Base-by-base conservation (phyloP, 35 echinoderm and acorn worm species). In the Ptychodera flava region DNA sequence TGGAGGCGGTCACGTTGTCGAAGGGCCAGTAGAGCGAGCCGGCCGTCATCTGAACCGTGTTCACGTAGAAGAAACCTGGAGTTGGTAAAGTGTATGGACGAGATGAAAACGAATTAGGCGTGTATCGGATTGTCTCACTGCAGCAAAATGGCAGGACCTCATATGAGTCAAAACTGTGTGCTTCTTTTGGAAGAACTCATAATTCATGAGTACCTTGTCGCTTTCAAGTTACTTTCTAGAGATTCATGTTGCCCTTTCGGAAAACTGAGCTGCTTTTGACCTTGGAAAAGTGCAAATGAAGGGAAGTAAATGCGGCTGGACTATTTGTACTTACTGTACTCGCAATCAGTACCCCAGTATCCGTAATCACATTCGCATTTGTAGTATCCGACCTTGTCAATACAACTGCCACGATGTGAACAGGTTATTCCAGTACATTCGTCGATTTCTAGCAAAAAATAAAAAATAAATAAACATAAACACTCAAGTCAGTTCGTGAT, bases 21-120 rank as follows among this genome's bases (percentile, higher is more conserved):
- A 95, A 95, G 28, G 93, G 89, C 93, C 93, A 94, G 28, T 87
- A 87, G 77, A 79, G 77, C 30, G 86, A 87, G 33, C 86, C 86
- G 0, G 34, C 0, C 0, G 80, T 35, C 77, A 29, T 32, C 36
- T 33, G 77, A 16, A 87, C 86, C 15, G 86, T 87, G 35, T 87
- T 34, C 86, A 80, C 27, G 38, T 87, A 87, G 28, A 33, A 32
- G 32, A 78, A 87, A 79, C 86, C 86, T 87, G 77, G 22, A 64
- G 22, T 64, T n/a, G n/a, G n/a, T n/a, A n/a, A n/a, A n/a, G n/a
- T n/a, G n/a, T n/a, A n/a, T n/a, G n/a, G n/a, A n/a, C n/a, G n/a
- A n/a, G n/a, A n/a, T n/a, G n/a, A n/a, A n/a, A n/a, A n/a, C n/a
- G n/a, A n/a, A n/a, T n/a, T n/a, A n/a, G n/a, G n/a, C n/a, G n/a